Evolutionary conservation across 1,140 invertebrate species (phyloP), one percentile per base, ranked within the genome.

Genomic region (Bombus difficillimus): DNA sequence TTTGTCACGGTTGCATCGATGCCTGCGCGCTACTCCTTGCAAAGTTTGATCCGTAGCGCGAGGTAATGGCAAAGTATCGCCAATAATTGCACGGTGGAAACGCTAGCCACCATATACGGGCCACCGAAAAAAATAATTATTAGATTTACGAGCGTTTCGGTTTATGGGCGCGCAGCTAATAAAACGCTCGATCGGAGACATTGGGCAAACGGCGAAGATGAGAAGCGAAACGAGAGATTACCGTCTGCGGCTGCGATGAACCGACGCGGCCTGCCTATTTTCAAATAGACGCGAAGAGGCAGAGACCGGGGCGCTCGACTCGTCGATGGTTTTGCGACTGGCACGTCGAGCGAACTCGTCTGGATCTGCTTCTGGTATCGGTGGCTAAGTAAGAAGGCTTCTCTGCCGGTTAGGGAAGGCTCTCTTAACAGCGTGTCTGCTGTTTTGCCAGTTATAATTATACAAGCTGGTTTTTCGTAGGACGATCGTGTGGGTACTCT

Each of bases 391-490:
- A 69, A 83, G 77, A 81, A 89, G 78, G 68, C 43, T 71, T 53
- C 84, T 88, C 79, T 90, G 28, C 92, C 91, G 47, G 47, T 53
- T 53, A 22, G 18, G 18, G 22, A 53, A 53, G 47, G 47, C 18
- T 53, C 5, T 53, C 6, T 53, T 53, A 53, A 86, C 82, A 75
- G 83, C 84, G 86, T 81, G 87, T 82, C 89, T 85, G 91, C 57
- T 92, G 91, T 93, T 94, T 94, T 93, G 91, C 91, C 86, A 92
- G 92, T 92, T 93, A 92, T 94, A 94, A 94, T 94, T 94, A 94
- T 90, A 93, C 88, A 91, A 90, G 88, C 91, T 93, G 83, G 88
- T 94, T 94, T 93, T 92, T 93, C 90, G 85, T 84, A 59, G 78
- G 59, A 87, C 89, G 89, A 53, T 92, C 81, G 87, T 92, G 89